Conservation (phyloP, 2,888 invertebrate species). For the Platerodrilus igneus region DNA sequence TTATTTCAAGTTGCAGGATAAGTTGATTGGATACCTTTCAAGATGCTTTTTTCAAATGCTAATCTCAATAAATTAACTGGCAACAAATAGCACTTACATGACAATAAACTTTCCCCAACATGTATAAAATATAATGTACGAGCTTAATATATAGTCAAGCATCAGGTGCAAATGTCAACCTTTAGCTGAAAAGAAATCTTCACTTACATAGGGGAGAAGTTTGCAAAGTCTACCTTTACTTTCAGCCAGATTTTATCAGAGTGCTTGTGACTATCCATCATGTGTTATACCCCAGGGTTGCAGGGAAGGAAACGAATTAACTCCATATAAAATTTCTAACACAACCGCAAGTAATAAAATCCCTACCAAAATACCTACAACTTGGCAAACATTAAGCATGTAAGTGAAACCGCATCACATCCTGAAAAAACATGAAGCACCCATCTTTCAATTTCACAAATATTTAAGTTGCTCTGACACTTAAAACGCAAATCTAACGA, state of each 20-base stretch:
- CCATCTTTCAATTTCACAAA: constrained; percentile 17
- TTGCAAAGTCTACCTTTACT: constrained; percentile 26
- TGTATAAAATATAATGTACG: constrained; percentile 8
- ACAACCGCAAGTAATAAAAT: constrained; percentile 21
- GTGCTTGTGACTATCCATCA: constrained; percentile 32
- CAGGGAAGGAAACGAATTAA: constrained; percentile 24
- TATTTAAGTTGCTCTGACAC: constrained; percentile 13
- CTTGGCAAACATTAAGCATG: too few relatives aligned
- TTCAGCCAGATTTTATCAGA: constrained; percentile 33
- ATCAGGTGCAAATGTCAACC: constrained; percentile 37
- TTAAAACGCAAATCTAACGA: constrained; percentile 15
- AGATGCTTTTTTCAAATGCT: too few relatives aligned
- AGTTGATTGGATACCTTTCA: too few relatives aligned
- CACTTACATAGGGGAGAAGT: constrained; percentile 25
- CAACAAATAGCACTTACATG: too few relatives aligned
- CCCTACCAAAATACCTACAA: constrained; percentile 13
- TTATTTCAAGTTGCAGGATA: too few relatives aligned
- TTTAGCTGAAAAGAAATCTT: constrained; percentile 34
- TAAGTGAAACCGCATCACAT: not conserved
- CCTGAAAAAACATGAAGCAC: constrained; percentile 13
- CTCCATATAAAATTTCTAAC: constrained; percentile 22
- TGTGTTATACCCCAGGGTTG: constrained; percentile 26
- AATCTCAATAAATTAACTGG: too few relatives aligned
- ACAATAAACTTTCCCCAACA: too few relatives aligned
- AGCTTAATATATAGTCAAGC: constrained; percentile 23